Evolutionary conservation across 2,888 invertebrate genomes (phyloP), one percentile per base, ranked within the genome.

Genomic region (Orthosia gracilis): DNA sequence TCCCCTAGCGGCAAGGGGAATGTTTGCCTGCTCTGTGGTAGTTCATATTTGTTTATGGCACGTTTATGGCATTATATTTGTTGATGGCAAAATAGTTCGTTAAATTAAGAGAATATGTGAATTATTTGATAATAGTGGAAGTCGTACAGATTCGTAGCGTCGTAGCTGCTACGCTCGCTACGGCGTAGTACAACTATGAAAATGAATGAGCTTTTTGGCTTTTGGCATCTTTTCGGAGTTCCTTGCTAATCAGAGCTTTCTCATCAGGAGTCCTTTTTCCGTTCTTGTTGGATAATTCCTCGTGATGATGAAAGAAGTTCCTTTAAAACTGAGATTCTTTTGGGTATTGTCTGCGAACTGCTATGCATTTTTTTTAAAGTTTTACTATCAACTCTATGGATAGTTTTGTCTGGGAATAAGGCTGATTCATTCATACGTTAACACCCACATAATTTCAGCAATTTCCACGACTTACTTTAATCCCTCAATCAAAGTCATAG

Each of bases 241-340:
- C 45, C 15, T 40, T 52, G 52, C 23, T 69, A 76, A 58, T 77
- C 55, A 72, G 9, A 50, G 47, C 11, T 50, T 67, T 63, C 15
- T 54, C 49, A 67, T 67, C 40, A 63, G n/a, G 45, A 45, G 15
- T 26, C n/a, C 11, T 15, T 62, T 78, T 73, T 17, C n/a, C 45
- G 0, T 57, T 59, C 70, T 54, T 61, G 13, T 57, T 54, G 15
- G 15, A 4, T 9, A n/a, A 57, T 26, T 12, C 50, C 13, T 26
- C 21, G 11, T 2, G 7, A 4, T 45, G 18, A 45, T 63, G 70
- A 58, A 50, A 21, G 5, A 50, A 12, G n/a, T n/a, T 64, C 54
- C n/a, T 52, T 67, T 49, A 18, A 40, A 12, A n/a, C 49, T n/a
- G 9, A 23, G 49, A 59, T 68, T 18, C 31, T 31, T 40, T 40